These are phyloP conservation scores for Hemicordylus capensis DNA, from an alignment of 2,113 vertebrate genomes.

Conservation along the genomic window DNA sequence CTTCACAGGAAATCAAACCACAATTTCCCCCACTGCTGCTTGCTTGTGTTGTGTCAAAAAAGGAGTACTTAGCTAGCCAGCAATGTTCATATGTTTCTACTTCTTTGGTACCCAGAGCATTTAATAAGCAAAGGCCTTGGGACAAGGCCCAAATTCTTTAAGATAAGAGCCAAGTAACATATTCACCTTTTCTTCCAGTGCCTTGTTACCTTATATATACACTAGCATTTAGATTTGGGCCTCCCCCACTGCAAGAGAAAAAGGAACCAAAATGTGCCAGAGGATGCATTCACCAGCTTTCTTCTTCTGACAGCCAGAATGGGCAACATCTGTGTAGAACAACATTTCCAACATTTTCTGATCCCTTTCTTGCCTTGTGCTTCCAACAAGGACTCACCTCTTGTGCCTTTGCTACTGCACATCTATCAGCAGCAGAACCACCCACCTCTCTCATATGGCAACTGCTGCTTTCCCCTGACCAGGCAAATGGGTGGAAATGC, in stretches of 20 bases:
- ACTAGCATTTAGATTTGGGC: neutral
- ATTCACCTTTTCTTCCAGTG: slow-evolving; percentile 57
- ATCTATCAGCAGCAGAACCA: no score
- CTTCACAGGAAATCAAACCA: slow-evolving; percentile 5
- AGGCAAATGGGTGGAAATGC: neutral
- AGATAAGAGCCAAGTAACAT: slow-evolving; percentile 56
- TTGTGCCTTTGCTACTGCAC: no score
- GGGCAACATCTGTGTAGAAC: no score
- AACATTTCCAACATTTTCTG: no score
- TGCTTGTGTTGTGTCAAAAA: slow-evolving; percentile 65
- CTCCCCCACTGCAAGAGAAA: neutral
- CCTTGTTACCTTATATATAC: slow-evolving; percentile 22
- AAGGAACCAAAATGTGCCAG: neutral
- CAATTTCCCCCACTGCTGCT: no score
- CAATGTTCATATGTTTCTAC: slow-evolving; percentile 63
- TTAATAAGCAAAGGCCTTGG: slow-evolving; percentile 67
- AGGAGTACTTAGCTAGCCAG: slow-evolving; percentile 70
- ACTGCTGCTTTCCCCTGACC: neutral
- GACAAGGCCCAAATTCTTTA: slow-evolving; percentile 41
- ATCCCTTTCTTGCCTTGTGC: no score
- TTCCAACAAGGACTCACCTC: no score
- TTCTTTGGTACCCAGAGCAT: slow-evolving; percentile 62
- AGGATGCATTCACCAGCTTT: no score
- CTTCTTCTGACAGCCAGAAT: neutral
- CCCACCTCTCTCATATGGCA: no score